Evolutionary conservation across 2,113 vertebrate species (phyloP).

Genomic region (Toxotes chatareus): DNA sequence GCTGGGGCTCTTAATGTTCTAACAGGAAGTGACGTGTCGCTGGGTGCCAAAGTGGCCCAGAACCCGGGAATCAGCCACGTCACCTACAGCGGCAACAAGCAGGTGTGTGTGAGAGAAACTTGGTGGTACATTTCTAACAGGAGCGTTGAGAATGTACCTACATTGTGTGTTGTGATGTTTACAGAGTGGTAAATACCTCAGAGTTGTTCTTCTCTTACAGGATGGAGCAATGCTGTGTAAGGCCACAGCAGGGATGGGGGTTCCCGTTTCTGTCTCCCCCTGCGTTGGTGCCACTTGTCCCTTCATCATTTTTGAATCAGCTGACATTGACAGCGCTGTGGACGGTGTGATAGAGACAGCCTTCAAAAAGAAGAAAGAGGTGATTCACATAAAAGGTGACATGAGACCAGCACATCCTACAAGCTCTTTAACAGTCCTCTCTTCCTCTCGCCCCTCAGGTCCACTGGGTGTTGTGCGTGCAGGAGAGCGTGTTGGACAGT

Average conservation of each 20-base stretch:
- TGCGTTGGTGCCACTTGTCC: slow-evolving; percentile 76
- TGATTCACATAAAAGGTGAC: slow-evolving; percentile 29
- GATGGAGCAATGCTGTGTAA: slow-evolving; percentile 64
- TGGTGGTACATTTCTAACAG: not conserved
- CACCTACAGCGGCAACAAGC: slow-evolving; percentile 80
- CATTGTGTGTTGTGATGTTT: not conserved
- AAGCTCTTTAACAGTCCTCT: not conserved
- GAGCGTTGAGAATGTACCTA: not conserved
- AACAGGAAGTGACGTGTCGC: slow-evolving; percentile 70
- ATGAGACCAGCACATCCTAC: not conserved
- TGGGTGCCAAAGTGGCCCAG: slow-evolving; percentile 73
- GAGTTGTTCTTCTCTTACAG: slow-evolving; percentile 42
- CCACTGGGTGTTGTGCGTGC: slow-evolving; percentile 86
- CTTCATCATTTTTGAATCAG: slow-evolving; percentile 85
- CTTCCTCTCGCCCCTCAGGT: slow-evolving; percentile 52
- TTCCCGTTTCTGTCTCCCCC: slow-evolving; percentile 72
- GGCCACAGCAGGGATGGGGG: slow-evolving; percentile 67
- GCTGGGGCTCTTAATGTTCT: slow-evolving; percentile 81
- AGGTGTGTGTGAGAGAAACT: slow-evolving; percentile 59
- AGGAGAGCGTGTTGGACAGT: slow-evolving; percentile 85
- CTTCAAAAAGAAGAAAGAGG: slow-evolving; percentile 82
- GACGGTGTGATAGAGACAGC: slow-evolving; percentile 79
- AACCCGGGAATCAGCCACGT: slow-evolving; percentile 65
- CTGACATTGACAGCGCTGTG: slow-evolving; percentile 85
- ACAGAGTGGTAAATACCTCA: not conserved